phyloP scores from a whole-genome alignment of 2,888 invertebrate species.

The Standfussiana lucernea region DNA sequence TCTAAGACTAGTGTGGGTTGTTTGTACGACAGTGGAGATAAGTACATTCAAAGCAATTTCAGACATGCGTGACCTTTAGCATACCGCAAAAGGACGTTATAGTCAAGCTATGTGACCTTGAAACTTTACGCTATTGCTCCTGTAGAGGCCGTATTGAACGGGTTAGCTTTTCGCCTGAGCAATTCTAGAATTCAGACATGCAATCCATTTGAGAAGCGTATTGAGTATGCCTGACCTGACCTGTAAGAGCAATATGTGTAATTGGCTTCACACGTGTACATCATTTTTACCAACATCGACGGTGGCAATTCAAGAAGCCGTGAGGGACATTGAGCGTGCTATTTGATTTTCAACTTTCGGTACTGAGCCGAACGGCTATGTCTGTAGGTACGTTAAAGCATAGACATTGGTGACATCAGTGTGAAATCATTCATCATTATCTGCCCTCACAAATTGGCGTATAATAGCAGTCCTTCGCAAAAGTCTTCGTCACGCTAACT shows the following conservation, averaged over 20 bases:
- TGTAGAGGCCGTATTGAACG: slow-evolving; percentile 8
- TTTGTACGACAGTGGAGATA: background rate
- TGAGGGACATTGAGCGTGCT: background rate
- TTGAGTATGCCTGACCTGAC: background rate
- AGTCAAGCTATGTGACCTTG: slow-evolving; percentile 1
- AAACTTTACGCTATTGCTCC: background rate
- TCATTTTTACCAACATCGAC: background rate
- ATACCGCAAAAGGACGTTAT: background rate
- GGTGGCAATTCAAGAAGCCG: background rate
- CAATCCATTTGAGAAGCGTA: slow-evolving; percentile 7
- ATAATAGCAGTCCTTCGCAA: slow-evolving; percentile 28
- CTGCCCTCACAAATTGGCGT: slow-evolving; percentile 37
- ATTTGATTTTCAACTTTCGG: background rate
- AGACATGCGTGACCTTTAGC: slow-evolving; percentile 27
- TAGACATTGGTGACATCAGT: background rate
- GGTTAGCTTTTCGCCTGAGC: slow-evolving; percentile 8
- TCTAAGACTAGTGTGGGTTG: slow-evolving; percentile 6
- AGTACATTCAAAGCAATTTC: slow-evolving; percentile 3
- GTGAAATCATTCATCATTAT: slow-evolving; percentile 45
- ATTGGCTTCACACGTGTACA: background rate
- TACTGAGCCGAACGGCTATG: background rate
- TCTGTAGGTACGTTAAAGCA: background rate
- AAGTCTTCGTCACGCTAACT: slow-evolving; percentile 47
- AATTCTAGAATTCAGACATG: slow-evolving; percentile 1
- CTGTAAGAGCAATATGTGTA: slow-evolving; percentile 2